These are phyloP conservation scores for Apotomis turbidana DNA, from an alignment of 2,888 invertebrate genomes.

Conservation along the genomic window DNA sequence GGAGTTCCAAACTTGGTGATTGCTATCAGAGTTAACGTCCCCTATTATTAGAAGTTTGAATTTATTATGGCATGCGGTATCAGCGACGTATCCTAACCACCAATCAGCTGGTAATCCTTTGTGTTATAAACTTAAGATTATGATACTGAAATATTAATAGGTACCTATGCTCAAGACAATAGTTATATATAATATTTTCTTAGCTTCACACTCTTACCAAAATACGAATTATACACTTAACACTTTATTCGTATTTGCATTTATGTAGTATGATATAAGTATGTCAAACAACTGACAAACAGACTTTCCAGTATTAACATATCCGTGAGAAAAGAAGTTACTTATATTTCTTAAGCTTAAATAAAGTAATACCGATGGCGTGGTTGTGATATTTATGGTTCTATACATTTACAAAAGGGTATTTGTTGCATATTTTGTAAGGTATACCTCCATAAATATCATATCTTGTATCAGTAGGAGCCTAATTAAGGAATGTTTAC, in stretches of 20 bases:
- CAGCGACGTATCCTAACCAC: neutral
- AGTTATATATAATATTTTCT: no score
- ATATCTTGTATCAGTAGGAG: constrained; percentile 28
- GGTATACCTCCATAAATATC: constrained; percentile 25
- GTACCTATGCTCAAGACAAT: no score
- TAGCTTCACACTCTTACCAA: neutral
- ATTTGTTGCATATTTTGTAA: constrained; percentile 24
- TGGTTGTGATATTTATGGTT: constrained; percentile 17
- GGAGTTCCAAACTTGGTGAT: constrained; percentile 58
- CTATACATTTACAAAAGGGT: constrained; percentile 6
- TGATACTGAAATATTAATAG: no score
- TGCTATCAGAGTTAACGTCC: constrained; percentile 54
- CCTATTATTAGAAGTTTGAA: constrained; percentile 43
- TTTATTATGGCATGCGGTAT: neutral
- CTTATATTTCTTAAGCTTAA: constrained; percentile 15
- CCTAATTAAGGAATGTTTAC: constrained; percentile 27
- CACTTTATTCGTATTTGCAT: neutral
- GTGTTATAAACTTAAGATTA: no score
- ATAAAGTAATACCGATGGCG: constrained; percentile 20
- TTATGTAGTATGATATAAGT: neutral
- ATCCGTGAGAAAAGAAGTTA: constrained; percentile 10
- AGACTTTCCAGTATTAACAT: neutral
- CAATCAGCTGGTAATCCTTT: neutral
- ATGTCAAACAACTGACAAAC: neutral
- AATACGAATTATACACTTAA: neutral